Evolutionary conservation across 2,797 vertebrate species (phyloP).

Genomic region (Harpia harpyja): DNA sequence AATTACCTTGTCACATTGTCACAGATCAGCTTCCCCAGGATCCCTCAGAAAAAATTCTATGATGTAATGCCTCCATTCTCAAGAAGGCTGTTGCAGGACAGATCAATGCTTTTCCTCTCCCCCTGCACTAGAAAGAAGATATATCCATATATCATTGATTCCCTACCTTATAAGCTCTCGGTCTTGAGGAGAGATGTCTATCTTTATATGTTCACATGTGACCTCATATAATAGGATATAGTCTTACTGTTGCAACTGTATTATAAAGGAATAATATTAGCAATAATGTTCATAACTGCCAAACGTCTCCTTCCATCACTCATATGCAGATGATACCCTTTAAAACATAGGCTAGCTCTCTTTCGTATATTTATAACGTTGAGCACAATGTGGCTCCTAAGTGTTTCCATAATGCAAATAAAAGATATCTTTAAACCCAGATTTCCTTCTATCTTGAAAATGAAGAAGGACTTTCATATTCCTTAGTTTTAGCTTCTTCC

Average conservation of each 20-base stretch:
- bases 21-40: neutral
- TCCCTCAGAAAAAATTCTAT: neutral
- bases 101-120: neutral
- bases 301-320: neutral
- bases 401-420: neutral
- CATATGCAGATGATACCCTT: neutral
- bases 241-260: neutral
- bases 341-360: neutral
- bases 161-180: neutral
- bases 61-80: neutral
- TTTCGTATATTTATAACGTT: neutral
- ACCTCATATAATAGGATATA: neutral
- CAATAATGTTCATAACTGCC: neutral
- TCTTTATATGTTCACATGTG: neutral
- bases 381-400: neutral
- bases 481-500: neutral
- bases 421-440: neutral
- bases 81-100: neutral
- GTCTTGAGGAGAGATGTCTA: neutral
- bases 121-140: neutral
- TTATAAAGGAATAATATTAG: neutral
- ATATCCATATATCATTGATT: neutral
- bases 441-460: neutral
- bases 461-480: neutral
- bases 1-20: neutral